These are phyloP conservation scores for Oreortyx pictus DNA, from an alignment of 2,797 vertebrate genomes.

Conservation along the genomic window DNA sequence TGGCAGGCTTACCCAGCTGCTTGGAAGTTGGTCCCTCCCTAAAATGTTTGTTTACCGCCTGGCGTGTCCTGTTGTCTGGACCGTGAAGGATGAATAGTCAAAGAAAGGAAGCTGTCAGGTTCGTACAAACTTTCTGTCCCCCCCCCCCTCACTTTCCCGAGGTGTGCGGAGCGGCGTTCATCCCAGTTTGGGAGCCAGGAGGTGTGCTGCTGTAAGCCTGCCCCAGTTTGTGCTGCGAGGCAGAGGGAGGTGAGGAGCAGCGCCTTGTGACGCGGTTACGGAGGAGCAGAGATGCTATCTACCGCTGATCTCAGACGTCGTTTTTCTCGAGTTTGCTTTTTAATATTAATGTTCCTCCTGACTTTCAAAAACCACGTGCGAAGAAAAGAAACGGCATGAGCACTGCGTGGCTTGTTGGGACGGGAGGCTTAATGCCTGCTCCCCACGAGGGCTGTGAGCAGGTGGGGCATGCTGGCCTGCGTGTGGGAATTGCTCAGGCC, in stretches of 20 bases:
- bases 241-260: background rate
- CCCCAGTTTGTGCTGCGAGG: background rate
- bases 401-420: accelerated
- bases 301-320: background rate
- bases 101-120: constrained; percentile 32
- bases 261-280: background rate
- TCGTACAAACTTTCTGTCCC: background rate
- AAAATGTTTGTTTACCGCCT: constrained; percentile 33
- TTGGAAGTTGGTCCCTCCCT: constrained; percentile 60
- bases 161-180: accelerated
- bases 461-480: background rate
- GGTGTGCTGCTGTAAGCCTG: background rate
- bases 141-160: background rate
- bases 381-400: background rate
- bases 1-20: constrained; percentile 25
- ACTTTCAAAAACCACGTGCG: background rate
- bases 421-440: background rate
- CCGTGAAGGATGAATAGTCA: constrained; percentile 45
- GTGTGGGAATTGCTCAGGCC: background rate
- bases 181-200: background rate
- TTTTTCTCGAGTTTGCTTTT: background rate
- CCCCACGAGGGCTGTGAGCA: accelerated
- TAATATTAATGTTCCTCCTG: background rate
- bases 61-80: constrained; percentile 28
- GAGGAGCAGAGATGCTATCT: background rate